Evolutionary conservation across 2,113 vertebrate species (phyloP).

Genomic region (Caranx melampygus): DNA sequence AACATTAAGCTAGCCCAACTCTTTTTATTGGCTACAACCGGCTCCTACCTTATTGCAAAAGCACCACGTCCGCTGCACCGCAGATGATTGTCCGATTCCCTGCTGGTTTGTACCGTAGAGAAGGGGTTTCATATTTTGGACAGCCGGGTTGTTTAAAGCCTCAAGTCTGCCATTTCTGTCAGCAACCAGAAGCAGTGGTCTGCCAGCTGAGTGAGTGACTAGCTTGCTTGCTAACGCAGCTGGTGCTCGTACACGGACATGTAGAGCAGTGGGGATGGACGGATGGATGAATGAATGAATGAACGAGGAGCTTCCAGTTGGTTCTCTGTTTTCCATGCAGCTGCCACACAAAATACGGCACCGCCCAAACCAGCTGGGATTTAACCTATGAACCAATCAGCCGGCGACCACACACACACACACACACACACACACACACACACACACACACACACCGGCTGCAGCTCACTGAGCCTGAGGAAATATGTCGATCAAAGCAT

Average conservation of each 20-base stretch:
- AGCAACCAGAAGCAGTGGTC: not conserved
- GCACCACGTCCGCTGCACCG: slow-evolving; percentile 50
- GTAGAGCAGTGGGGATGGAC: not conserved
- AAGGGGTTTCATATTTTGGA: slow-evolving; percentile 48
- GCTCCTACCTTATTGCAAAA: slow-evolving; percentile 56
- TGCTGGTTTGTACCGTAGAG: slow-evolving; percentile 18
- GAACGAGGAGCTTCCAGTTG: slow-evolving; percentile 61
- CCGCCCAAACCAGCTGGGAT: slow-evolving; percentile 66
- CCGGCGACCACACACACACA: not conserved
- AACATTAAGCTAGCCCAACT: not conserved
- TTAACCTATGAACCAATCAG: slow-evolving; percentile 61
- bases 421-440: not conserved
- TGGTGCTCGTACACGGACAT: not conserved
- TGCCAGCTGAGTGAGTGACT: not conserved
- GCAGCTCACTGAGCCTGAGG: too few species aligned
- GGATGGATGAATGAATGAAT: slow-evolving; percentile 13
- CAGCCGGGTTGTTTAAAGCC: not conserved
- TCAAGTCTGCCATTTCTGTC: slow-evolving; percentile 36
- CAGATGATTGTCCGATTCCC: slow-evolving; percentile 40
- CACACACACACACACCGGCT: not conserved
- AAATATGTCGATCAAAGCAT: not conserved
- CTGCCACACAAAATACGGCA: slow-evolving; percentile 39
- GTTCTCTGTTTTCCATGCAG: slow-evolving; percentile 60
- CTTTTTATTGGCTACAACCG: not conserved
- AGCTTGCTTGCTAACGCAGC: not conserved